Evolutionary conservation across 2,888 invertebrate species (phyloP), one percentile per base, ranked within the genome.

Genomic region (Deilephila elpenor): DNA sequence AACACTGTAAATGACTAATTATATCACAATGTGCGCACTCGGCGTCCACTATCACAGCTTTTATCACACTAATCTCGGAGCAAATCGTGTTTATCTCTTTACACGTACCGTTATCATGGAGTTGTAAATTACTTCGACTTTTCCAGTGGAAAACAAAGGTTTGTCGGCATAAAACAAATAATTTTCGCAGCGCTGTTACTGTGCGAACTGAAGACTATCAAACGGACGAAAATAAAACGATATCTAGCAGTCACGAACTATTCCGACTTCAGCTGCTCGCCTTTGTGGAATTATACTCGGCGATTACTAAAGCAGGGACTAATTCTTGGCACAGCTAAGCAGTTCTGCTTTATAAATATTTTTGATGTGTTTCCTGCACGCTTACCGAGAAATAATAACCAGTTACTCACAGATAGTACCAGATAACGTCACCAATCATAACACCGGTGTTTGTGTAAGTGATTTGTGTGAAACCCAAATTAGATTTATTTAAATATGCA

Each of bases 101-200:
- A 83, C 84, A 78, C 79, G 76, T 80, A 77, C 78, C 79, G 84
- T 91, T 93, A 93, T 93, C 93, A 84, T 77, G 80, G 81, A 84
- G 80, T 83, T 83, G 83, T 93, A 92, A 90, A 91, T 91, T 90
- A 90, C 86, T 89, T 87, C 84, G 86, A 86, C 84, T 82, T 86
- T 84, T 82, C 72, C 74, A 80, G 78, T 85, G 84, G 84, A 89
- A 89, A 87, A 86, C 82, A 86, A 83, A 82, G 76, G 76, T 74
- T 80, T 71, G 34, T 62, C 73, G 76, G 74, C 74, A 71, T 77
- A 76, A 76, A 78, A 78, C 72, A 72, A 74, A 76, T 59, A 81
- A 81, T 80, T 83, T 85, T 81, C 77, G 76, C 59, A 78, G 76
- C 75, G 71, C 74, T 73, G 61, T 73, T 74, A 74, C 73, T 74